Evolutionary conservation across 2,888 invertebrate genomes (phyloP).

Genomic region (Tiliacea citrago): DNA sequence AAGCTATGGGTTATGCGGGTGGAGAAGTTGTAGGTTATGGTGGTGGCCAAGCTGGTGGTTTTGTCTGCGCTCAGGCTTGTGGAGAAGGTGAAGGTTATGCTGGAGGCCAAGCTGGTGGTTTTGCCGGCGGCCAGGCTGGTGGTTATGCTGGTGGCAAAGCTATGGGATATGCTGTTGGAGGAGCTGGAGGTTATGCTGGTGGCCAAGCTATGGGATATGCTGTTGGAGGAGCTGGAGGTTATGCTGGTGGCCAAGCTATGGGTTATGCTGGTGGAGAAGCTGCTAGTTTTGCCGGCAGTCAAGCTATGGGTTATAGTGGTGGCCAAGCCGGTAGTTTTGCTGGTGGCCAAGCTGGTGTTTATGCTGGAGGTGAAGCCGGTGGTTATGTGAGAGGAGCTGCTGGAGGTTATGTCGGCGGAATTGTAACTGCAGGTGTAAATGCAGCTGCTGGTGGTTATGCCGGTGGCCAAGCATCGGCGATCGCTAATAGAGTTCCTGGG

Average conservation of each 20-base stretch:
- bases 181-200: background rate
- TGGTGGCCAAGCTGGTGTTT: background rate
- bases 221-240: background rate
- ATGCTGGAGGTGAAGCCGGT: background rate
- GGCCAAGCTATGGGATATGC: background rate
- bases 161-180: too few species aligned
- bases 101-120: too few species aligned
- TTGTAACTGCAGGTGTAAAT: background rate
- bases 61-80: background rate
- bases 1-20: background rate
- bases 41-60: background rate
- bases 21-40: background rate
- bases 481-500: background rate
- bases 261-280: background rate
- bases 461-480: background rate
- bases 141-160: too few species aligned
- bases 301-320: background rate
- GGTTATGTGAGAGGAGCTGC: background rate
- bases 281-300: background rate
- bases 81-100: too few species aligned
- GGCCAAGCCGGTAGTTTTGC: background rate
- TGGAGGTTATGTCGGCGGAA: background rate
- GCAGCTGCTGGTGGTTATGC: background rate
- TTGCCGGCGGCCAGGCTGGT: too few species aligned
- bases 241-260: background rate